These are phyloP conservation scores for Entomobrya proxima DNA, from an alignment of 2,888 invertebrate species.

Conservation along the genomic window DNA sequence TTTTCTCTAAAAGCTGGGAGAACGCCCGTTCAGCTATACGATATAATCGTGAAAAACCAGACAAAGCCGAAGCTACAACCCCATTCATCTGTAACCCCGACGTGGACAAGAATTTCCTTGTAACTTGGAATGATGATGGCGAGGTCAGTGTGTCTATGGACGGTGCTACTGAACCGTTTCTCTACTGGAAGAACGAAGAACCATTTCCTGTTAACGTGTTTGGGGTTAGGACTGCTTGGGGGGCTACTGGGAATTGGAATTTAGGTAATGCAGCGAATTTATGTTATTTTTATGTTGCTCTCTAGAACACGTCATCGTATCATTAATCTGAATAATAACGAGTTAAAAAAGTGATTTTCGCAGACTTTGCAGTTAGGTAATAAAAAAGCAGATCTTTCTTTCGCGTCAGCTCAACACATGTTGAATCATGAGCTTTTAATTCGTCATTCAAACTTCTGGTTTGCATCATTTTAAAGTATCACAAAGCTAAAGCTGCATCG, in stretches of 20 bases:
- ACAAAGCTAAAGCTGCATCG: background rate
- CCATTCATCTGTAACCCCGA: slow-evolving; percentile 81
- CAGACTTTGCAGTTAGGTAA: no score
- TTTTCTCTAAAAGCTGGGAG: no score
- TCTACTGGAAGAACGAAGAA: slow-evolving; percentile 82
- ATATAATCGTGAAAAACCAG: slow-evolving; percentile 82
- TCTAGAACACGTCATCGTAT: background rate
- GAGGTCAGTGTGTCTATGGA: slow-evolving; percentile 78
- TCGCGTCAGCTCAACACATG: no score
- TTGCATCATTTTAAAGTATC: background rate
- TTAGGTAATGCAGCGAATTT: slow-evolving; percentile 77
- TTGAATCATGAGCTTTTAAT: no score
- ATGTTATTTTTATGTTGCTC: slow-evolving; percentile 5
- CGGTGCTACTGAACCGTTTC: slow-evolving; percentile 78
- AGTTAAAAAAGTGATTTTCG: no score
- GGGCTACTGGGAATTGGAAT: slow-evolving; percentile 83
- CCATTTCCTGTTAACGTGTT: slow-evolving; percentile 82
- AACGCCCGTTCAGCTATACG: slow-evolving; percentile 83
- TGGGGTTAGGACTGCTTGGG: slow-evolving; percentile 83
- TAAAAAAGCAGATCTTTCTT: no score
- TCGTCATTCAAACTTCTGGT: background rate
- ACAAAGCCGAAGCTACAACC: slow-evolving; percentile 82
- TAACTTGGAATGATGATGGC: slow-evolving; percentile 77
- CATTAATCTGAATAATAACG: no score
- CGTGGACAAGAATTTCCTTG: slow-evolving; percentile 76